Base-by-base conservation (phyloP, 2,888 invertebrate genomes). In the Scaeva pyrastri region DNA sequence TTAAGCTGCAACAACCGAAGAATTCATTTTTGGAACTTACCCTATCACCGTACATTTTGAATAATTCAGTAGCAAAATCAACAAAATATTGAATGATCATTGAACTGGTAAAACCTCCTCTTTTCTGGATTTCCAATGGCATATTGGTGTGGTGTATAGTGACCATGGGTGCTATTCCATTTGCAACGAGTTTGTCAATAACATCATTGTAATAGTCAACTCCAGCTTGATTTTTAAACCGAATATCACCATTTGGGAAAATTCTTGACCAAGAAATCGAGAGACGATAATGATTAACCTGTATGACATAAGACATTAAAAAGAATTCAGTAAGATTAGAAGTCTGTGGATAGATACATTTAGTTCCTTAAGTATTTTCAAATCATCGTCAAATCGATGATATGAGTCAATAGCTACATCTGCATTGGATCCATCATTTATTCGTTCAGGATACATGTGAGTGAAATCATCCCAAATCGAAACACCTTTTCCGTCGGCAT, bases 231-330 rank as follows among this genome's bases (percentile, higher is more conserved):
- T 60, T 93, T 12, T 95, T 90, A 19, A 91, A 90, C 60, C 94
- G 92, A 0, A 92, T 78, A 70, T 93, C 93, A 45, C 94, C 94
- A 39, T 93, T 93, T 0, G 95, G 95, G 62, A 95, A 89, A 16
- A 96, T 92, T 39, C 96, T 92, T 0, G 95, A 90, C 96, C 96
- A 96, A 0, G 95, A 93, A 76, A 95, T 93, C 10, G 94, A 94
- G 89, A 94, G 94, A 62, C 94, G 91, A 89, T 94, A 94, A 88
- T 93, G 93, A 62, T 94, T 26, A 3, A 90, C 89, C 90, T 90
- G 31, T n/a, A n/a, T n/a, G n/a, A n/a, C n/a, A n/a, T n/a, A n/a
- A n/a, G n/a, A n/a, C n/a, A n/a, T n/a, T n/a, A n/a, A n/a, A n/a
- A n/a, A n/a, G n/a, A n/a, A n/a, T n/a, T n/a, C n/a, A n/a, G n/a